Evolutionary conservation across 2,888 invertebrate species (phyloP).

Genomic region (Gonocerus acuteangulatus): DNA sequence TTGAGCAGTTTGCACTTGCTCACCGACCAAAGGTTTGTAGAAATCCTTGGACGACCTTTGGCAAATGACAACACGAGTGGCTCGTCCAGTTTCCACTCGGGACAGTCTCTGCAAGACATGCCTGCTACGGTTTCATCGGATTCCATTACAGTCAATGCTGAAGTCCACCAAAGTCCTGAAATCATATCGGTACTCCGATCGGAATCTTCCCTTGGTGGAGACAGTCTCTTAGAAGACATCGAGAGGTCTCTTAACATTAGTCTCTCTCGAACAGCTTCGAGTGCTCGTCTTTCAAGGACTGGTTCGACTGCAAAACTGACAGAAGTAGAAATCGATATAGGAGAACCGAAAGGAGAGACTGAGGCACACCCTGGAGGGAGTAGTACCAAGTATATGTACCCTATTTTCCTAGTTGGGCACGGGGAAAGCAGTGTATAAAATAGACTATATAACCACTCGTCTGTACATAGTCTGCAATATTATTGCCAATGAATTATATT

Average conservation of each 20-base stretch:
- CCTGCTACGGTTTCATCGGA: conserved; percentile 33
- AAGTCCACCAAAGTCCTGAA: conserved; percentile 33
- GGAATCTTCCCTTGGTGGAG: conserved; percentile 34
- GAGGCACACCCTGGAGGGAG: conserved; percentile 25
- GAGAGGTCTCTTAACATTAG: conserved; percentile 37
- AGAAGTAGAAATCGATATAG: conserved; percentile 30
- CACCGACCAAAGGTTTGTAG: conserved; percentile 35
- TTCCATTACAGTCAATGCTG: conserved; percentile 34
- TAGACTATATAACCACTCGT: too few species aligned
- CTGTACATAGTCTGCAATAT: too few species aligned
- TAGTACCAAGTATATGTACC: conserved; percentile 33
- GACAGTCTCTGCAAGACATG: conserved; percentile 29
- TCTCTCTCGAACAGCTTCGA: conserved; percentile 32
- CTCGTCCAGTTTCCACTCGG: conserved; percentile 36
- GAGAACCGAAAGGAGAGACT: conserved; percentile 10
- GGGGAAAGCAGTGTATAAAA: conserved; percentile 36
- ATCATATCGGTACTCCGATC: conserved; percentile 13
- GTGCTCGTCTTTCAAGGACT: conserved; percentile 20
- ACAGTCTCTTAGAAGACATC: conserved; percentile 37
- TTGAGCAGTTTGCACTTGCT: conserved; percentile 37
- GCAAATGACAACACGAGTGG: conserved; percentile 30
- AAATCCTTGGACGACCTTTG: conserved; percentile 32
- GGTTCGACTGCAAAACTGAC: conserved; percentile 21
- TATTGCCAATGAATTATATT: too few species aligned
- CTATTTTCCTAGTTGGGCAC: conserved; percentile 32